A percentile compares a stretch with the other conserved stretches of the same genome.
These are phyloP conservation scores for Meloidogyne hapla DNA, from an alignment of 1,140 invertebrate genomes.

Conservation along the genomic window DNA sequence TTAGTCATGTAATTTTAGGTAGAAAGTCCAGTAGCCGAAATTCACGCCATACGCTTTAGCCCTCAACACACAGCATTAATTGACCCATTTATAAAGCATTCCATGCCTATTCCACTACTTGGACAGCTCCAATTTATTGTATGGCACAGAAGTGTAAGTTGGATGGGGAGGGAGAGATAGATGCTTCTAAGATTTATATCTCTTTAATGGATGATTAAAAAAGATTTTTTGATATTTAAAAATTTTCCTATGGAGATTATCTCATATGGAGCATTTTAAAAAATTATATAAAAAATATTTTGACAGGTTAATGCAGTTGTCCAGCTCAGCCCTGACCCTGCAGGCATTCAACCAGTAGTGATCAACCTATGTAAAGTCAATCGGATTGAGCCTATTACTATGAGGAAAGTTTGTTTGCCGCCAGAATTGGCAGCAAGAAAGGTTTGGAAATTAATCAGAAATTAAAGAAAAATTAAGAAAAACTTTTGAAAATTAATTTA, in stretches of 20 bases:
- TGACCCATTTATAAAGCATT: constrained; percentile 51
- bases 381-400: constrained; percentile 12
- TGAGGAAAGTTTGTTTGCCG: constrained; percentile 22
- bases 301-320: constrained; percentile 42
- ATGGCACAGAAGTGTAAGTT: constrained; percentile 42
- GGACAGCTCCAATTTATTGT: constrained; percentile 40
- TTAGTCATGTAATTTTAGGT: constrained; percentile 2
- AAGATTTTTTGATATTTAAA: no score
- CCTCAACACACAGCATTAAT: constrained; percentile 41
- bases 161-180: background rate
- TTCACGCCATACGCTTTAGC: constrained; percentile 46
- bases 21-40: constrained; percentile 37
- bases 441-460: background rate
- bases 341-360: constrained; percentile 25
- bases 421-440: constrained; percentile 19
- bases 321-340: constrained; percentile 35
- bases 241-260: no score
- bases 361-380: constrained; percentile 40
- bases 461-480: background rate
- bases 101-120: constrained; percentile 46
- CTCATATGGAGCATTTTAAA: no score
- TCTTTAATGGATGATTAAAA: background rate
- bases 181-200: background rate
- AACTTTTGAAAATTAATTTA: constrained; percentile 9
- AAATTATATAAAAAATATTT: constrained; percentile 6